Base-by-base conservation (phyloP, 1,140 invertebrate genomes). In the Bombus impatiens region DNA sequence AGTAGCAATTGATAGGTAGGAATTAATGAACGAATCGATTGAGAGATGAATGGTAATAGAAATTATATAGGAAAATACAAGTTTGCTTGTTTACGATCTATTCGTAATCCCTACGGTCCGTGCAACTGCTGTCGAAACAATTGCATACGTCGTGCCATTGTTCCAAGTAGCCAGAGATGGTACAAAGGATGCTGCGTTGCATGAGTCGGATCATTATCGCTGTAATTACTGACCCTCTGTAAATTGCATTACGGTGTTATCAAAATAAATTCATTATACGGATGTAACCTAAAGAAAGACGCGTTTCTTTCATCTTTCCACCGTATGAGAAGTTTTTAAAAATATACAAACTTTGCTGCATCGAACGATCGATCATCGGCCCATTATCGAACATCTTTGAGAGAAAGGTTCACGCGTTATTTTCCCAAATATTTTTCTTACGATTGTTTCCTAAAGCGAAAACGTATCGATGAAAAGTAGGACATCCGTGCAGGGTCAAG, bases 361-460 rank as follows among this genome's bases (percentile, higher is more conserved):
- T 53, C 18, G 18, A 53, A 22, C 47, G 47, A 22, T 22, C 47
- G 5, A 22, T 53, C 47, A 0, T 18, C 59, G 59, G 10, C 1
- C 18, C 0, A n/a, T 62, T 0, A 12, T 62, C 10, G 25, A 9
- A 10, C 25, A 10, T 28, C 25, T n/a, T 3, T 12, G 0, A 13
- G 13, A n/a, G 3, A 62, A 4, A 62, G 3, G 0, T 62, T n/a
- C 12, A 13, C 28, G 59, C 28, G 1, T n/a, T 62, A 28, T 10
- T 28, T 65, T 3, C 32, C 15, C 13, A 8, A 8, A 18, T 22
- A 3, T 22, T 25, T 37, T 10, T 25, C 2, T 22, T 4, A 3
- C 28, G 0, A 22, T 37, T 0, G 32, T 35, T 8, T 1, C 6
- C 5, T 68, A 22, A 3, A 32, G 12, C 0, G 0, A 18, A 32